phyloP scores from a whole-genome alignment of 2,113 vertebrate genomes.

The Bubo blakistoni region DNA sequence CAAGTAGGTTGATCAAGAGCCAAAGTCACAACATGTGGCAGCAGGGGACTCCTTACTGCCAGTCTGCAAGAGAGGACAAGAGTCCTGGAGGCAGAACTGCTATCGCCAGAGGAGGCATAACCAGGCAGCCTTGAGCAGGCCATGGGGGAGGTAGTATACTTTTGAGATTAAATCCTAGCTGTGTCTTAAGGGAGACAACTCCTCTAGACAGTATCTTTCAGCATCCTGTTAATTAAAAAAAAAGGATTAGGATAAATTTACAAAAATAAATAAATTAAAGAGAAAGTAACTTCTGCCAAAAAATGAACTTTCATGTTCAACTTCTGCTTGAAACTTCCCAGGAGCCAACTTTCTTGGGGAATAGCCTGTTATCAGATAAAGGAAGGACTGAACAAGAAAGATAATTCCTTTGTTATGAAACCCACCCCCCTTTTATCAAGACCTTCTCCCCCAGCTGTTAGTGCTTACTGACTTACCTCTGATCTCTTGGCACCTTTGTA shows the following conservation, averaged over 20 bases:
- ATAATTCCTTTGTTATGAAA: slow-evolving; percentile 28
- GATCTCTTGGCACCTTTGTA: slow-evolving; percentile 13
- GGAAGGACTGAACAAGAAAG: slow-evolving; percentile 38
- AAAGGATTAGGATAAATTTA: not conserved
- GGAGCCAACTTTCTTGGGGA: slow-evolving; percentile 34
- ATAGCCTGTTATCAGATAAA: slow-evolving; percentile 47
- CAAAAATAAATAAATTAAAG: slow-evolving; percentile 38
- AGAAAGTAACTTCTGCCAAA: slow-evolving; percentile 53
- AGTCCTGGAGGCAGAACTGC: not conserved
- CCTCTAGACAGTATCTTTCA: slow-evolving; percentile 7
- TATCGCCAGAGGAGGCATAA: not conserved
- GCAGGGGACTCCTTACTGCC: not conserved
- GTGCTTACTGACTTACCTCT: not conserved
- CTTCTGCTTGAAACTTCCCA: slow-evolving; percentile 23
- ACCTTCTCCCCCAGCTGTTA: not conserved
- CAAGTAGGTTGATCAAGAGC: not conserved
- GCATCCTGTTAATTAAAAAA: slow-evolving; percentile 38
- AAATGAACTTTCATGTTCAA: slow-evolving; percentile 35
- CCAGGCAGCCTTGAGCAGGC: not conserved
- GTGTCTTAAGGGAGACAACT: not conserved
- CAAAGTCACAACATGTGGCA: not conserved
- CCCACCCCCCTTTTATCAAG: not conserved
- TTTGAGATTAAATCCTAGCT: slow-evolving; percentile 28
- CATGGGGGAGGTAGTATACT: not conserved
- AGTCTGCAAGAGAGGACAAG: not conserved